phyloP scores from a whole-genome alignment of 2,797 vertebrate species.

The Sylvilagus floridanus region DNA sequence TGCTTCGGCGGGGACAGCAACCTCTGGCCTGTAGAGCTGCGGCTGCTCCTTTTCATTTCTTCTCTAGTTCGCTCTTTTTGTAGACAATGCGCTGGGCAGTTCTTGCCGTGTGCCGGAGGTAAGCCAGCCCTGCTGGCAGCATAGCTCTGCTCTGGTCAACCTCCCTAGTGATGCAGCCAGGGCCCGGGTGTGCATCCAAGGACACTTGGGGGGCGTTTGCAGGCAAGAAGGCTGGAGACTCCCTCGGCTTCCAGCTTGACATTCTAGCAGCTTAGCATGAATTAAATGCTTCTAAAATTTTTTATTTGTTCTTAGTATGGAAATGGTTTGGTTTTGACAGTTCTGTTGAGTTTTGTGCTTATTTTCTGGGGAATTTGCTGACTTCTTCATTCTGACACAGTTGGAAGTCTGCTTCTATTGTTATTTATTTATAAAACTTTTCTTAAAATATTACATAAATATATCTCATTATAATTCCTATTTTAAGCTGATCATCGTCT shows the following conservation, averaged over 20 bases:
- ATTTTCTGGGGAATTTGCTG: conserved; percentile 1
- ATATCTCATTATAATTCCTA: conserved; percentile 9
- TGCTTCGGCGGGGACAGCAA: not conserved
- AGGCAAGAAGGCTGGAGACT: not conserved
- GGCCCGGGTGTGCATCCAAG: not conserved
- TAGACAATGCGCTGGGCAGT: not conserved
- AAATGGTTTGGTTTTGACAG: not conserved
- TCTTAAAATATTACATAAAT: conserved; percentile 17
- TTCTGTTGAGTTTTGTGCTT: not conserved
- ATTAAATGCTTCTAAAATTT: conserved; percentile 4
- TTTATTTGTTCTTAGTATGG: not conserved
- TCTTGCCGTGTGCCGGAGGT: not conserved
- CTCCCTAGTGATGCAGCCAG: not conserved
- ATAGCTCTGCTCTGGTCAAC: not conserved
- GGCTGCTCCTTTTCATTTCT: not conserved
- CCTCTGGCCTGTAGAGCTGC: not conserved
- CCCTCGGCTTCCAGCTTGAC: not conserved
- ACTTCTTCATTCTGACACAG: not conserved
- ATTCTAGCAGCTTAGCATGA: conserved; percentile 17
- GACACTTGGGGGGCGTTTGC: not conserved
- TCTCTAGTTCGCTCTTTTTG: not conserved
- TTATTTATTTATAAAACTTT: conserved; percentile 37
- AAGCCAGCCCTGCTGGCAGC: not conserved
- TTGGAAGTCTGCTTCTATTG: not conserved
- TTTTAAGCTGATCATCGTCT: not conserved